Conservation (phyloP, 2,888 invertebrate genomes). For the Chymomyza procnemis region DNA sequence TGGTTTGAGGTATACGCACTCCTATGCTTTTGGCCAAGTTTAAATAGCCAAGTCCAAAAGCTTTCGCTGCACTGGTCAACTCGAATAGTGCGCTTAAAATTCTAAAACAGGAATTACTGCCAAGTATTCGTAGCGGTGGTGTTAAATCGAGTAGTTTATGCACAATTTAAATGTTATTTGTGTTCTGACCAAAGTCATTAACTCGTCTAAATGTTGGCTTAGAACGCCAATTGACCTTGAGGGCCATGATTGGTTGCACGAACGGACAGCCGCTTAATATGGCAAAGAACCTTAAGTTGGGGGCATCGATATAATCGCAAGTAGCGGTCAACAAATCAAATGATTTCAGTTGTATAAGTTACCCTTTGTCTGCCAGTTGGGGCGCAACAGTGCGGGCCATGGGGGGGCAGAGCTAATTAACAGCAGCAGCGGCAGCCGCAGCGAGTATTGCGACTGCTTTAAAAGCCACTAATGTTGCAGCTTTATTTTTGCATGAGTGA, state of each 20-base stretch:
- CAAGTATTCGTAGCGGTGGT: background rate
- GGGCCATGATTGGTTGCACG: slow-evolving; percentile 54
- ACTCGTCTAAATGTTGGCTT: slow-evolving; percentile 51
- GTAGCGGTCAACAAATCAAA: background rate
- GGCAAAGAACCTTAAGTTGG: slow-evolving; percentile 64
- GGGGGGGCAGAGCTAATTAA: slow-evolving; percentile 50
- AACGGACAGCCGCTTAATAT: slow-evolving; percentile 46
- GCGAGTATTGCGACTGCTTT: background rate
- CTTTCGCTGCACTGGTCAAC: background rate
- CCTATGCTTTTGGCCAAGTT: background rate
- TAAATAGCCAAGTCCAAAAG: background rate
- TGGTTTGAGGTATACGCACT: slow-evolving; percentile 24
- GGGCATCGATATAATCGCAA: slow-evolving; percentile 33
- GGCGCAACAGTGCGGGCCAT: slow-evolving; percentile 2
- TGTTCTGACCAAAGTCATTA: slow-evolving; percentile 67
- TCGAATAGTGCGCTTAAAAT: background rate
- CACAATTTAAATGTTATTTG: slow-evolving; percentile 1
- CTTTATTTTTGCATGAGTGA: background rate
- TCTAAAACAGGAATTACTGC: background rate
- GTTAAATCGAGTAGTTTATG: background rate
- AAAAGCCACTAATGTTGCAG: background rate
- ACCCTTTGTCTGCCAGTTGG: background rate
- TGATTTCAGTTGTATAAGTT: background rate
- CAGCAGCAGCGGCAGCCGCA: slow-evolving; percentile 12
- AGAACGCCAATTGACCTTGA: slow-evolving; percentile 64